Conservation (phyloP, 2,888 invertebrate species). For the Amiota minor region DNA sequence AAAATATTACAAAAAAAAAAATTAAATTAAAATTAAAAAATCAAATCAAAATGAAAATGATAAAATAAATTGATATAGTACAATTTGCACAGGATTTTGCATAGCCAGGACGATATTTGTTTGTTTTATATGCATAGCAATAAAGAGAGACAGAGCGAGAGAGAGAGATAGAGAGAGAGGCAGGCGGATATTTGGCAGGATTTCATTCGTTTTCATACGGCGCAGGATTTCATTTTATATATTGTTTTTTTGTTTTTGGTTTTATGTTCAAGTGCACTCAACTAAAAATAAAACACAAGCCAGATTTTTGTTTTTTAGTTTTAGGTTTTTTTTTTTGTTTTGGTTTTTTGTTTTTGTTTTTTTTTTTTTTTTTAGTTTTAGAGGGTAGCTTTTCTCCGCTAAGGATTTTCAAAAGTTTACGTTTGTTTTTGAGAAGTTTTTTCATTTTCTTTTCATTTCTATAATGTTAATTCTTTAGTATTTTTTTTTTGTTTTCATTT, state of each 20-base stretch:
- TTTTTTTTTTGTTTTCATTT: slow-evolving; percentile 50
- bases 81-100: slow-evolving; percentile 20
- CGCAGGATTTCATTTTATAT: background rate
- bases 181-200: background rate
- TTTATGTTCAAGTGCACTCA: background rate
- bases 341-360: slow-evolving; percentile 41
- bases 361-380: slow-evolving; percentile 55
- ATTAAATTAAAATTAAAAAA: slow-evolving; percentile 4
- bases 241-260: background rate
- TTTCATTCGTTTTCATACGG: slow-evolving; percentile 11
- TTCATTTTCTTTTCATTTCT: slow-evolving; percentile 36
- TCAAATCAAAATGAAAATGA: background rate
- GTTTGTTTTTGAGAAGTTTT: slow-evolving; percentile 66
- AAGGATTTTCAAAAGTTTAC: slow-evolving; percentile 66
- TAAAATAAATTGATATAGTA: background rate
- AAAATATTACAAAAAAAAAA: background rate
- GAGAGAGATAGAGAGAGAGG: background rate
- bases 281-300: slow-evolving; percentile 62
- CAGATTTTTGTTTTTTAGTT: slow-evolving; percentile 42
- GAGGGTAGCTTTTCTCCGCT: slow-evolving; percentile 65
- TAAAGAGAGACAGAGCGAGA: background rate
- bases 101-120: slow-evolving; percentile 7
- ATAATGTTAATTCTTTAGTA: slow-evolving; percentile 59
- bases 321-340: slow-evolving; percentile 46
- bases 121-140: slow-evolving; percentile 10